Base-by-base conservation (phyloP, 2,797 vertebrate species). In the Antennarius maculatus region DNA sequence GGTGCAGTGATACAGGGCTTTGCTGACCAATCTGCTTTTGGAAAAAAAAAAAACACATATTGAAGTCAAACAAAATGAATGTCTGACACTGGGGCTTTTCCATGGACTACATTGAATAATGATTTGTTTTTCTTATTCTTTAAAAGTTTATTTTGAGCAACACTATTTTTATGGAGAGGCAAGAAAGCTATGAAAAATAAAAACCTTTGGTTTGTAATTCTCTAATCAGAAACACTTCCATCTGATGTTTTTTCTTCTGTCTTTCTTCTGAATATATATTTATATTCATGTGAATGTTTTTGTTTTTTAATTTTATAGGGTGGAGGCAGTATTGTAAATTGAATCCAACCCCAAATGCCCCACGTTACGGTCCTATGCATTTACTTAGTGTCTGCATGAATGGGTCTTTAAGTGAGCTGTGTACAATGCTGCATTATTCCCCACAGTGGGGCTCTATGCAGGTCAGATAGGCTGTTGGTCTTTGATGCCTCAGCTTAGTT, bases 151-250 rank as follows among this genome's bases (percentile, higher is more conserved):
- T 89, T 93, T 94, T 90, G 79, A 92, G 91, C 91, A 87, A 91
- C 89, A 90, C 87, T 93, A 92, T 94, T 94, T 94, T 94, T 93
- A 93, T 92, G 90, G 92, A 92, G 87, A 91, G 90, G 89, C 87
- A 88, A 87, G 87, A 82, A 92, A 88, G 88, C 88, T 89, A 92
- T 90, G 86, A 83, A 88, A 93, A 92, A 92, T 86, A 88, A 87
- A 87, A 89, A 93, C 86, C 88, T 91, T 91, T 92, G 87, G 89
- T 94, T 93, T 94, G 92, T 92, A 93, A 93, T 93, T 93, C 92
- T 93, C 90, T 92, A 91, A 93, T 89, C 82, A 84, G 83, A 88
- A 87, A 86, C 61, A 83, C 59, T 79, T 86, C 82, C 66, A 86
- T 88, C 79, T 85, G 79, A 83, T 84, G 79, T 84, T 81, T 82